Base-by-base conservation (phyloP, 2,888 invertebrate genomes). In the Cosmorhoe ocellata region DNA sequence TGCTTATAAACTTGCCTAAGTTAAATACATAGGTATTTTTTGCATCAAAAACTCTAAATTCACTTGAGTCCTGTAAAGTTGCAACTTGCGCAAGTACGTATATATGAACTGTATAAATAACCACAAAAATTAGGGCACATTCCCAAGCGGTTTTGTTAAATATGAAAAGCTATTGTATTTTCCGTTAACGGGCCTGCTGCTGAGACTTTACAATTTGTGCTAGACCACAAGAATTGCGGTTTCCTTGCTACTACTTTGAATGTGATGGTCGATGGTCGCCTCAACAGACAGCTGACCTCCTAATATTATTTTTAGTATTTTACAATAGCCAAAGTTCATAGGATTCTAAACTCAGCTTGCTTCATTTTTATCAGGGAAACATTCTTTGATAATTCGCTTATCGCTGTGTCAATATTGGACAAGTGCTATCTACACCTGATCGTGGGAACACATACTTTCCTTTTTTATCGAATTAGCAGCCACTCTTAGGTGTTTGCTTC, bases 381-480 rank as follows among this genome's bases (percentile, higher is more conserved):
- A 44, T 37, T 46, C 24, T 47, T 32, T 31, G 40, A 34, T 39
- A 34, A 58, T 58, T 55, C 48, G 59, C 52, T 65, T 69, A 71
- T 69, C 67, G 48, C 24, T 43, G 47, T 51, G 67, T 67, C 67
- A 80, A 83, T 79, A 79, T 81, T 78, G 69, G 48, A 62, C 28
- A 8, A 43, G 51, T 57, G 63, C 64, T 78, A 77, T 70, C 76
- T 64, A 55, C 67, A 70, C 68, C 65, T 67, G 66, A 72, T 68
- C 83, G 86, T 86, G 86, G 76, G 86, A 86, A 85, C 63, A 64
- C 52, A 60, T 59, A 65, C 65, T 72, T 71, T 74, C 64, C 49
- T 66, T 72, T 69, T 63, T 65, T 67, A 69, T 69, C 62, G 59
- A 54, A 60, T 64, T 63, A 62, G 58, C 64, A 52, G 60, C 55